A percentile compares a stretch with the other conserved stretches of the same genome.
phyloP scores from a whole-genome alignment of 2,888 invertebrate species.

The Acleris literana region DNA sequence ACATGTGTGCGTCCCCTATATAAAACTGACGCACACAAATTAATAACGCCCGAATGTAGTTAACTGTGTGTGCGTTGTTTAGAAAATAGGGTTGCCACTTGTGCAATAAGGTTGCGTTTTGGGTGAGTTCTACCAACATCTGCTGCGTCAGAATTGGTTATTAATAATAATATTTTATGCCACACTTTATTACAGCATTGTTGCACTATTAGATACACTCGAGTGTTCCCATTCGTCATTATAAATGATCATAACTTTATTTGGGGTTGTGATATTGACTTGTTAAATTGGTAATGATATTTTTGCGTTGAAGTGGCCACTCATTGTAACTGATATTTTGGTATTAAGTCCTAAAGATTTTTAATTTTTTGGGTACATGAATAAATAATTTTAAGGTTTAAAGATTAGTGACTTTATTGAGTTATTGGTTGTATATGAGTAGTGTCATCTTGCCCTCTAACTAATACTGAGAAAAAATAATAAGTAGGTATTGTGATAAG shows the following conservation, averaged over 20 bases:
- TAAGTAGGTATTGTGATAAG: no score
- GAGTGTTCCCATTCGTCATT: conserved; percentile 58
- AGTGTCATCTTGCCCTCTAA: no score
- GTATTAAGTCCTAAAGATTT: conserved; percentile 7
- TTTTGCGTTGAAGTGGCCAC: conserved; percentile 12
- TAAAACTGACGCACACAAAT: conserved; percentile 67
- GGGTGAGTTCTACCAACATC: conserved; percentile 44
- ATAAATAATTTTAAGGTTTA: background rate
- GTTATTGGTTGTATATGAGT: no score
- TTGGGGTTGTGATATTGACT: conserved; percentile 44
- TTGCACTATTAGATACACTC: conserved; percentile 60
- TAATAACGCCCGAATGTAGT: conserved; percentile 76
- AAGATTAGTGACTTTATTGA: background rate
- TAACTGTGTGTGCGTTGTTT: conserved; percentile 48
- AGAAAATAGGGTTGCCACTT: conserved; percentile 43
- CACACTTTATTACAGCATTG: conserved; percentile 61
- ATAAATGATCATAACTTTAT: conserved; percentile 52
- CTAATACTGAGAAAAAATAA: no score
- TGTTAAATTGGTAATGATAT: conserved; percentile 34
- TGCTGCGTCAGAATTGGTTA: conserved; percentile 44
- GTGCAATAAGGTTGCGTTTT: conserved; percentile 50
- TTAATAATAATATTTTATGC: conserved; percentile 63
- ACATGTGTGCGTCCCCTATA: conserved; percentile 45
- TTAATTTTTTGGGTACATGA: conserved; percentile 1
- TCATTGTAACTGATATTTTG: background rate